Percentiles rank a stretch among this genome's conserved stretches.
These are phyloP conservation scores for Microplitis deprimator DNA, from an alignment of 2,888 invertebrate species.

Conservation along the genomic window DNA sequence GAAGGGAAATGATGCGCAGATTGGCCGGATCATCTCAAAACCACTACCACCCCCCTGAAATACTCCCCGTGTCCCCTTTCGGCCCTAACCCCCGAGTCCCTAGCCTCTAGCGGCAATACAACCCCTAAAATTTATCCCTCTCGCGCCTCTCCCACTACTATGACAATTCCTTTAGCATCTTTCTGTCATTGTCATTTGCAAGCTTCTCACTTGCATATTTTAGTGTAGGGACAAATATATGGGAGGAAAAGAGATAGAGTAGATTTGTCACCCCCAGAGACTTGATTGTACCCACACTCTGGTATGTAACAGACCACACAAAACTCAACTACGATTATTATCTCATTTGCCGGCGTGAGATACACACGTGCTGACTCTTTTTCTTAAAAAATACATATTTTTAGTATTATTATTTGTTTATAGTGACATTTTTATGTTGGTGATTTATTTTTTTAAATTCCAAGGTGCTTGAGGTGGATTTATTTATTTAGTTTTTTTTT, in stretches of 20 bases:
- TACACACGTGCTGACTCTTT: slow-evolving; percentile 48
- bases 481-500: too few relatives aligned
- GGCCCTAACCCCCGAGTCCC: slow-evolving; percentile 35
- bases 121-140: slow-evolving; percentile 19
- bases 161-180: slow-evolving; percentile 47
- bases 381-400: background rate
- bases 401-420: background rate
- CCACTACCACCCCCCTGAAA: slow-evolving; percentile 62
- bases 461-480: too few relatives aligned
- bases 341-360: slow-evolving; percentile 67
- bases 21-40: slow-evolving; percentile 72
- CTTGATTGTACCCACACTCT: background rate
- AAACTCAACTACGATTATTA: slow-evolving; percentile 67
- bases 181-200: slow-evolving; percentile 54
- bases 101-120: slow-evolving; percentile 46
- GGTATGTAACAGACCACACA: slow-evolving; percentile 53
- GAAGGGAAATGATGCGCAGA: slow-evolving; percentile 71
- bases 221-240: background rate
- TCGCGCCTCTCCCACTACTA: background rate
- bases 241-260: background rate
- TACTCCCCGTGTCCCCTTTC: slow-evolving; percentile 37
- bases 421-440: background rate
- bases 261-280: background rate
- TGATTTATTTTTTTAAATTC: background rate
- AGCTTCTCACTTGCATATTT: background rate